Conservation (phyloP, 2,888 invertebrate species). For the Euzetes globulus region DNA sequence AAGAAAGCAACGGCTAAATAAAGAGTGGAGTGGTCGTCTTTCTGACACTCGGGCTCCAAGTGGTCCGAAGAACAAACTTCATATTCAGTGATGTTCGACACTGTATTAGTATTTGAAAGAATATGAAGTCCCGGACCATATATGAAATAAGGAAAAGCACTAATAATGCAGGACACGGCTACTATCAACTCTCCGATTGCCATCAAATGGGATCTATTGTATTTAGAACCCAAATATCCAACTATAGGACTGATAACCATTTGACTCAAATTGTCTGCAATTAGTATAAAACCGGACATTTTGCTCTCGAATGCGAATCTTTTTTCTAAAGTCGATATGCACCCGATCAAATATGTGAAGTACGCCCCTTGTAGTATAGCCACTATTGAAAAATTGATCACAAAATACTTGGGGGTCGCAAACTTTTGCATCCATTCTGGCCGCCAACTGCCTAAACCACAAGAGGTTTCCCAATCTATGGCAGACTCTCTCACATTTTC, state of each 20-base stretch:
- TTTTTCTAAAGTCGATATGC: slow-evolving; percentile 38
- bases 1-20: slow-evolving; percentile 19
- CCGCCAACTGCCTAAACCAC: slow-evolving; percentile 39
- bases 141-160: slow-evolving; percentile 37
- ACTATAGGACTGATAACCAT: slow-evolving; percentile 38
- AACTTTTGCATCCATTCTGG: slow-evolving; percentile 37
- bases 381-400: slow-evolving; percentile 35
- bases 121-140: slow-evolving; percentile 36
- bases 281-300: slow-evolving; percentile 36
- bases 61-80: slow-evolving; percentile 19
- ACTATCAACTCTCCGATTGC: slow-evolving; percentile 37
- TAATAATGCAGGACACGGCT: slow-evolving; percentile 35
- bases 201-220: slow-evolving; percentile 37
- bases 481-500: background rate
- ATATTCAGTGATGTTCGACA: slow-evolving; percentile 17
- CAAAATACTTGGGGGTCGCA: slow-evolving; percentile 33
- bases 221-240: slow-evolving; percentile 36
- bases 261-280: slow-evolving; percentile 39
- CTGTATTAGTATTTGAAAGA: slow-evolving; percentile 12
- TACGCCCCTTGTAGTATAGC: slow-evolving; percentile 38
- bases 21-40: slow-evolving; percentile 25
- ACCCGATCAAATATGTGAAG: slow-evolving; percentile 37
- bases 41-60: slow-evolving; percentile 7
- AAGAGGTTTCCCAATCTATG: slow-evolving; percentile 26
- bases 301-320: slow-evolving; percentile 37